phyloP scores from a whole-genome alignment of 2,888 invertebrate genomes.

The Caenorhabditis doughertyi region DNA sequence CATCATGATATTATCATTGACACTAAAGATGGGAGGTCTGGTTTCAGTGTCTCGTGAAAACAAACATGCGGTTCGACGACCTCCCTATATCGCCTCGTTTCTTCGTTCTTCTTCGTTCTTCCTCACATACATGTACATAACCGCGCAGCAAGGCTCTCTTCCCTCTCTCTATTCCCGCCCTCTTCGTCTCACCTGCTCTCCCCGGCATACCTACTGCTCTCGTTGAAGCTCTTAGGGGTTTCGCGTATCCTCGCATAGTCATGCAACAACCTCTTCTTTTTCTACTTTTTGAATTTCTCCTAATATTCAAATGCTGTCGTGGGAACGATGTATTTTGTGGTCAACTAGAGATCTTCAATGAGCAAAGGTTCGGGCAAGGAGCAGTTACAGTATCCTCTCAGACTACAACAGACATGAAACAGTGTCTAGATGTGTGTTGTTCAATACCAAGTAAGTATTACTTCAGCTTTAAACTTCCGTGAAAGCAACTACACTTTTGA shows the following conservation, averaged over 20 bases:
- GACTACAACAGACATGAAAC: constrained; percentile 74
- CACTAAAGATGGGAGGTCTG: constrained; percentile 26
- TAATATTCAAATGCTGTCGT: background rate
- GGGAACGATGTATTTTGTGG: constrained; percentile 78
- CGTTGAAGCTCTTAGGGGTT: constrained; percentile 15
- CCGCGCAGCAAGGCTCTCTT: constrained; percentile 36
- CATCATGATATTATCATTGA: constrained; percentile 25
- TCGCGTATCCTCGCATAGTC: constrained; percentile 47
- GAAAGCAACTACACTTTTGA: too few species aligned
- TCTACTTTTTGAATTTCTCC: constrained; percentile 1
- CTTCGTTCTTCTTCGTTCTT: background rate
- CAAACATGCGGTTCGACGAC: constrained; percentile 51
- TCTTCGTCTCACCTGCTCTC: constrained; percentile 47
- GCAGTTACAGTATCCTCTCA: constrained; percentile 72
- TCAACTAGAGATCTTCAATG: constrained; percentile 74
- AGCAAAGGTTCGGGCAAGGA: constrained; percentile 74
- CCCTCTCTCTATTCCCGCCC: constrained; percentile 20
- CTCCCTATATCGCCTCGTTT: constrained; percentile 19
- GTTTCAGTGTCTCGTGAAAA: constrained; percentile 58
- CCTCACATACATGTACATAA: constrained; percentile 50
- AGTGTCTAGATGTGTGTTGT: constrained; percentile 77
- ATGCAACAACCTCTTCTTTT: constrained; percentile 29
- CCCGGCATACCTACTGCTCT: constrained; percentile 38
- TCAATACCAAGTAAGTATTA: constrained; percentile 74
- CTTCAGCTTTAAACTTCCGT: background rate